Conservation (phyloP, 1,140 invertebrate genomes). For the Drosophila fuyamai region DNA sequence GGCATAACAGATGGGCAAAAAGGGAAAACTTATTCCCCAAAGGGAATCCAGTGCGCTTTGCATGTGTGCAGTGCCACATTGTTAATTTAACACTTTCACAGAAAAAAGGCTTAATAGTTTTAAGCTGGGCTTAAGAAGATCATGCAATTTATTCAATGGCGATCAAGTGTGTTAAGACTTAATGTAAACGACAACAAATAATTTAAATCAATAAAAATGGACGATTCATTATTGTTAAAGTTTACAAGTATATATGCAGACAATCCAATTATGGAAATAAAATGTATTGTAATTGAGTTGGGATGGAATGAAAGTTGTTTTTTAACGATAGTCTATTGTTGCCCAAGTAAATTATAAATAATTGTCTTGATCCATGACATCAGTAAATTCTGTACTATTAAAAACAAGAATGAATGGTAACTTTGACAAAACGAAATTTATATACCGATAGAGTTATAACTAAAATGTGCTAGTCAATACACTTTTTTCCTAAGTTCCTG, state of each 20-base stretch:
- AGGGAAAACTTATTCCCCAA: conserved; percentile 22
- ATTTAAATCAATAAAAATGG: neutral
- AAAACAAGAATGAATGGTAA: too few relatives aligned
- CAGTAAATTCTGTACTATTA: too few relatives aligned
- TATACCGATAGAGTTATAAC: too few relatives aligned
- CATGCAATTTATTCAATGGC: conserved; percentile 25
- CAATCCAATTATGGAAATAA: neutral
- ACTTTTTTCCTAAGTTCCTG: too few relatives aligned
- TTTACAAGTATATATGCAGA: neutral
- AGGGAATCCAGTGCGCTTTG: conserved; percentile 14
- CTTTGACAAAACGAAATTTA: too few relatives aligned
- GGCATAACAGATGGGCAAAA: conserved; percentile 68
- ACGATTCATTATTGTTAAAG: neutral
- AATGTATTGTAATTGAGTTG: neutral
- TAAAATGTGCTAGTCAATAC: too few relatives aligned
- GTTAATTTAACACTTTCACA: conserved; percentile 54
- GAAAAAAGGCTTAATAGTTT: conserved; percentile 8
- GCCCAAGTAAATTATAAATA: neutral
- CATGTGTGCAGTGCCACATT: conserved; percentile 42
- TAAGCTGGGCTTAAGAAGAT: conserved; percentile 27
- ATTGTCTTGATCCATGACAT: neutral
- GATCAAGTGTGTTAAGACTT: neutral
- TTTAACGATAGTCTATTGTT: neutral
- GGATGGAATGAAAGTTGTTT: neutral
- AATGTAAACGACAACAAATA: neutral